Base-by-base conservation (phyloP, 2,888 invertebrate species). In the Phymatocera aterrima region DNA sequence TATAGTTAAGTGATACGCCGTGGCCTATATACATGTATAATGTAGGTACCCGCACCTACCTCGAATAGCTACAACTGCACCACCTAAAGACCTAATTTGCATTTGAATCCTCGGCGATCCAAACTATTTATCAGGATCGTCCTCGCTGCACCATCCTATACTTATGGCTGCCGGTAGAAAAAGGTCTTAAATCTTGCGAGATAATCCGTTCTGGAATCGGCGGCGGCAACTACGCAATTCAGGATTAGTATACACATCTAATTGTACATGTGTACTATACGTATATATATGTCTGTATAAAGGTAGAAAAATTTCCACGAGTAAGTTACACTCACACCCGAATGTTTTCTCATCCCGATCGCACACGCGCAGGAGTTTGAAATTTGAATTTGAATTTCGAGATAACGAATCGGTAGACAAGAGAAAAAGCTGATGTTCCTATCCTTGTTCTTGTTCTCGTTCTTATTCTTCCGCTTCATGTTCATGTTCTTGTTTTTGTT, bases 41-140 rank as follows among this genome's bases (percentile, higher is more conserved):
- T n/a, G 28, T 15, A 31, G 3, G 8, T 61, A 34, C 8, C n/a
- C n/a, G n/a, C n/a, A n/a, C n/a, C n/a, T n/a, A n/a, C n/a, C n/a
- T n/a, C n/a, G n/a, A n/a, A n/a, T n/a, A n/a, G n/a, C n/a, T n/a
- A n/a, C 43, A 43, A 43, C 43, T n/a, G n/a, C n/a, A n/a, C 43
- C 43, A 34, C 37, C 61, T 64, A 64, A 15, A 34, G 31, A 21
- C 8, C 37, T 21, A 8, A 86, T 87, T 88, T 86, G 84, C 85
- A 87, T 87, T 83, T 81, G 82, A 79, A 84, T 84, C 85, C 84
- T 85, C 84, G 87, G 84, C n/a, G n/a, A n/a, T 87, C 85, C 83
- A 79, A 78, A 80, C 83, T 84, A 85, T 86, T 86, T 85, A 84
- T 85, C 85, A 83, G 80, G 79, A 57, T 70, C 70, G 74, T 28